Conservation (phyloP, 1,140 invertebrate genomes). For the Hyphantria cunea region DNA sequence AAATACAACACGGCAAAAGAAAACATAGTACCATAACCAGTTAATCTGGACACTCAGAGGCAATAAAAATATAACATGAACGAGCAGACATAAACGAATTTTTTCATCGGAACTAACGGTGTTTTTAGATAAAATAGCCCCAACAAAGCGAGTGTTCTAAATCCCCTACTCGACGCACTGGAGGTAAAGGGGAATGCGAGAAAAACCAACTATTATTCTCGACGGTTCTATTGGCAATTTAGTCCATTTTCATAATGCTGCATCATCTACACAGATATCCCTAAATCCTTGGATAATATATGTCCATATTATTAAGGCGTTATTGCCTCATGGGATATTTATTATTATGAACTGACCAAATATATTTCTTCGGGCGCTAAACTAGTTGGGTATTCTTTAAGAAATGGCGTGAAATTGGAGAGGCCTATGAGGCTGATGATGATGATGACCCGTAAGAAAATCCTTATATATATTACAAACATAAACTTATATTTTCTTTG, state of each 20-base stretch:
- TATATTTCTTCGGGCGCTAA: background rate
- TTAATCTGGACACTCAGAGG: too few relatives aligned
- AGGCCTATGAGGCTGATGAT: too few relatives aligned
- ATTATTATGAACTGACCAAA: background rate
- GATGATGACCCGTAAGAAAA: too few relatives aligned
- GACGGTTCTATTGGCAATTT: background rate
- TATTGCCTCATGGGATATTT: background rate
- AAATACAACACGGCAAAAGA: too few relatives aligned
- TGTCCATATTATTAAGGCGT: background rate
- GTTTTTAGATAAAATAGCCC: background rate
- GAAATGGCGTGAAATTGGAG: too few relatives aligned
- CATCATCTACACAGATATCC: background rate
- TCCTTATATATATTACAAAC: too few relatives aligned
- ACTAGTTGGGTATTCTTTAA: background rate
- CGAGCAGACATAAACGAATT: background rate
- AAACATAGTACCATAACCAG: too few relatives aligned
- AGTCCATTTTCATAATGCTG: slow-evolving; percentile 11
- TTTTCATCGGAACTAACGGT: background rate
- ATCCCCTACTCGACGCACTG: background rate
- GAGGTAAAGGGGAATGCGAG: background rate
- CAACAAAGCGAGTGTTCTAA: background rate
- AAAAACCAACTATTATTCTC: slow-evolving; percentile 14
- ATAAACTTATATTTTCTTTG: too few relatives aligned
- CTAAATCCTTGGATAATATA: background rate
- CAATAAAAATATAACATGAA: too few relatives aligned